phyloP scores from a whole-genome alignment of 2,888 invertebrate genomes.

The Amphipyra tragopoginis region DNA sequence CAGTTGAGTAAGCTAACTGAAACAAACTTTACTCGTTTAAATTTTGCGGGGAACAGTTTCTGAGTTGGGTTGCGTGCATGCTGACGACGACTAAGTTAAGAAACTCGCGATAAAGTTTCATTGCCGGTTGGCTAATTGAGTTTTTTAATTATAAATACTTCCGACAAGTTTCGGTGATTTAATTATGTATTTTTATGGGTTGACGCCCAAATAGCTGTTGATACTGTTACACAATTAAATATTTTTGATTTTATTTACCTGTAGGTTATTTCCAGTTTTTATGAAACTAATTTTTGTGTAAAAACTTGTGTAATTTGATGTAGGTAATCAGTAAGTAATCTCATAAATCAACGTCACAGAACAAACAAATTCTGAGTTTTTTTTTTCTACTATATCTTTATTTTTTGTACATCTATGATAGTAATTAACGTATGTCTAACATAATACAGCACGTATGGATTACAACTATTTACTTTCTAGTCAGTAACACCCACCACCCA shows the following conservation, averaged over 20 bases:
- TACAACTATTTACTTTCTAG: conserved; percentile 22
- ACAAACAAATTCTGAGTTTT: neutral
- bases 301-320: neutral
- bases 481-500: conserved; percentile 24
- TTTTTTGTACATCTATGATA: neutral
- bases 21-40: conserved; percentile 90
- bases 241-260: conserved; percentile 15
- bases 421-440: neutral
- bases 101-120: conserved; percentile 75
- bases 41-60: conserved; percentile 84
- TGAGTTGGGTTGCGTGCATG: conserved; percentile 80
- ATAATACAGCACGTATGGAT: neutral
- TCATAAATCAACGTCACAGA: too few species aligned
- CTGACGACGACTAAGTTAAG: conserved; percentile 77
- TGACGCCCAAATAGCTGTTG: conserved; percentile 28
- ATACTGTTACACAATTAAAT: conserved; percentile 33
- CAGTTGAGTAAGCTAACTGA: conserved; percentile 84
- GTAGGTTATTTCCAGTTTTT: conserved; percentile 13
- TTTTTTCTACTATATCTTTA: too few species aligned
- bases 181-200: conserved; percentile 36
- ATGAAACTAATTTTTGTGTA: conserved; percentile 4
- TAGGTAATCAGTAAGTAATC: neutral
- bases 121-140: conserved; percentile 74
- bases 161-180: conserved; percentile 34
- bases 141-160: conserved; percentile 71